Evolutionary conservation across 64 coral and sea anemone genomes (phyloP).

Genomic region (Acropora tenuis): DNA sequence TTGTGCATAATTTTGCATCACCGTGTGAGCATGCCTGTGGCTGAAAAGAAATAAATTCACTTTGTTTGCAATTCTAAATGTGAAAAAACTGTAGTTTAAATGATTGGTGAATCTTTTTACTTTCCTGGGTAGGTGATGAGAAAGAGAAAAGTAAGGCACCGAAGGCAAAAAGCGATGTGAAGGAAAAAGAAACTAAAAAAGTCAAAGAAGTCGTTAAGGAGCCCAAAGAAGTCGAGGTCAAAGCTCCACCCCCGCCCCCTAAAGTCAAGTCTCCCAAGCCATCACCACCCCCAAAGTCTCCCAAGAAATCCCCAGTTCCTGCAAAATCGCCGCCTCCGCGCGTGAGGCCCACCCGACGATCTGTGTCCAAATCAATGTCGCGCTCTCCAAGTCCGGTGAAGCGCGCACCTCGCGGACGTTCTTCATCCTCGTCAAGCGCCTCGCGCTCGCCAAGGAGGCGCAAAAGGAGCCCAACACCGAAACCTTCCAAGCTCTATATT

Average conservation of each 20-base stretch:
- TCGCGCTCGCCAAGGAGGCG: slow-evolving; percentile 88
- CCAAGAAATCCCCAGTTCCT: slow-evolving; percentile 10
- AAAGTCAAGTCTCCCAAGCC: slow-evolving; percentile 66
- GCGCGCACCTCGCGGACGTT: slow-evolving; percentile 65
- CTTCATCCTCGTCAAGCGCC: slow-evolving; percentile 70
- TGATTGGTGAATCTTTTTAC: background rate
- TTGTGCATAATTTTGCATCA: too few species aligned
- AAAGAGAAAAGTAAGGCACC: slow-evolving; percentile 1
- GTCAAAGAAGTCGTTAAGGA: slow-evolving; percentile 69
- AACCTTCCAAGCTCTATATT: slow-evolving; percentile 87
- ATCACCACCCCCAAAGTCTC: slow-evolving; percentile 43
- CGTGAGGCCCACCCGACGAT: slow-evolving; percentile 56
- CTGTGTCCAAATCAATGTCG: slow-evolving; percentile 75
- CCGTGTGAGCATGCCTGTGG: too few species aligned
- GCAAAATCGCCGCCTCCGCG: slow-evolving; percentile 68
- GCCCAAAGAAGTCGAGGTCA: slow-evolving; percentile 83
- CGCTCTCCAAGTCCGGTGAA: slow-evolving; percentile 60
- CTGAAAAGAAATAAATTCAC: too few species aligned
- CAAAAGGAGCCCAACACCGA: slow-evolving; percentile 85
- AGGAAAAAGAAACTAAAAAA: slow-evolving; percentile 89
- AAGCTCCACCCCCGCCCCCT: slow-evolving; percentile 75
- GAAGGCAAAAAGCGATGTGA: slow-evolving; percentile 77
- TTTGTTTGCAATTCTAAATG: too few species aligned
- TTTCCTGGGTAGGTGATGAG: background rate
- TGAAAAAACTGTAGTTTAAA: too few species aligned